Conservation (phyloP, 2,797 vertebrate species). For the Gymnocypris eckloni region DNA sequence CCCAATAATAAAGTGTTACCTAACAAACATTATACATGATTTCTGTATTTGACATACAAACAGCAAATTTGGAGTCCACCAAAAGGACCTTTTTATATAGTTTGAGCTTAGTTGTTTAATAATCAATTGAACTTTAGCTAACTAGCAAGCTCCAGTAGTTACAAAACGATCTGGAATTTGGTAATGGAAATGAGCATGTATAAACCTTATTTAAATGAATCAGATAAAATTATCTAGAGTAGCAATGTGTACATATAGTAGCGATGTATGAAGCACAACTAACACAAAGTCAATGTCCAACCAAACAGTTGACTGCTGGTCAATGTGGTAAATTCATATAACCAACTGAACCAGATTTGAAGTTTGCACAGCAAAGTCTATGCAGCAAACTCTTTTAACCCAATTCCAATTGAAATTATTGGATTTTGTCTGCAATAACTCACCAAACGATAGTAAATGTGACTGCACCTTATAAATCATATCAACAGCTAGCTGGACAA, state of each 20-base stretch:
- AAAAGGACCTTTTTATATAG: neutral
- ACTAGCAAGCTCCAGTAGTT: too few relatives aligned
- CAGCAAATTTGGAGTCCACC: neutral
- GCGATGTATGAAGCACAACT: neutral
- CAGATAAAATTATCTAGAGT: neutral
- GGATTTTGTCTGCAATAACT: neutral
- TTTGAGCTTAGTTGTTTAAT: neutral
- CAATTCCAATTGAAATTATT: neutral
- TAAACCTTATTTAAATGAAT: too few relatives aligned
- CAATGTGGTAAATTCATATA: neutral
- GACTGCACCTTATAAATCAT: neutral
- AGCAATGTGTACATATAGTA: neutral
- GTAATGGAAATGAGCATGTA: too few relatives aligned
- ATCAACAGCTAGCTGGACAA: neutral
- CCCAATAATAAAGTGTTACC: too few relatives aligned
- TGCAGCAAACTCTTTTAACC: neutral
- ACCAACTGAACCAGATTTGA: neutral
- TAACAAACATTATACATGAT: too few relatives aligned
- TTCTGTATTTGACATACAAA: too few relatives aligned
- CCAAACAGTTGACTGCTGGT: neutral
- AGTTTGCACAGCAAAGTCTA: neutral
- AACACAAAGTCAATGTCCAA: neutral
- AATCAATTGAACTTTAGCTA: neutral
- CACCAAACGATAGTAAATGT: neutral
- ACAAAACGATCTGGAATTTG: too few relatives aligned